Evolutionary conservation across 2,888 invertebrate species (phyloP).

Genomic region (Helleia helle): DNA sequence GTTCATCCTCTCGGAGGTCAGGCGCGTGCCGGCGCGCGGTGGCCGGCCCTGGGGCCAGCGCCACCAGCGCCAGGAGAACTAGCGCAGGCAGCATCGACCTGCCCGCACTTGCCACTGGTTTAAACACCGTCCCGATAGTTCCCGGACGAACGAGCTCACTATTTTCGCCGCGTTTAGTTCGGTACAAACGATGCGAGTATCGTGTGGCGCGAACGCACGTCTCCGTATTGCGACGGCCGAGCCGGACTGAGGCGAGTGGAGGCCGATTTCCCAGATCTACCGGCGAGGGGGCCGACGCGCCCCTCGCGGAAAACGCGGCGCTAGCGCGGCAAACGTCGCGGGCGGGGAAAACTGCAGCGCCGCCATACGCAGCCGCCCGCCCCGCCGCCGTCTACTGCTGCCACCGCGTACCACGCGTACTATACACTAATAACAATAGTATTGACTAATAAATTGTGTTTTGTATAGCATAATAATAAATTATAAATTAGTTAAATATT

Average conservation of each 20-base stretch:
- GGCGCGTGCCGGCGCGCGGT: slow-evolving; percentile 75
- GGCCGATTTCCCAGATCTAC: slow-evolving; percentile 62
- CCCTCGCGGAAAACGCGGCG: slow-evolving; percentile 63
- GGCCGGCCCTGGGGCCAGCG: slow-evolving; percentile 45
- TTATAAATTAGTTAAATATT: too few species aligned
- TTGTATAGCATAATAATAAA: too few species aligned
- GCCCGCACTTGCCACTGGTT: slow-evolving; percentile 36
- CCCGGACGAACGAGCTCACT: slow-evolving; percentile 64
- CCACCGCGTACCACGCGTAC: slow-evolving; percentile 38
- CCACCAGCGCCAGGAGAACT: slow-evolving; percentile 49
- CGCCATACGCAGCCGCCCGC: slow-evolving; percentile 31
- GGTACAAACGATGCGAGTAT: too few species aligned
- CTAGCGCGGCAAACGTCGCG: slow-evolving; percentile 40
- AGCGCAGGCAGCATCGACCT: slow-evolving; percentile 54
- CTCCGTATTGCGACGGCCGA: slow-evolving; percentile 61
- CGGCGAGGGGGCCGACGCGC: slow-evolving; percentile 60
- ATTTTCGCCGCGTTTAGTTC: slow-evolving; percentile 63
- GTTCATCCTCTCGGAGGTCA: slow-evolving; percentile 78
- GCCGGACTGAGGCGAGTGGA: slow-evolving; percentile 64
- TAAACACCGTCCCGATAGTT: slow-evolving; percentile 38
- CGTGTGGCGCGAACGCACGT: slow-evolving; percentile 51
- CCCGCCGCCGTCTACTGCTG: slow-evolving; percentile 25
- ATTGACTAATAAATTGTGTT: too few species aligned
- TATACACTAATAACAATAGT: slow-evolving; percentile 21
- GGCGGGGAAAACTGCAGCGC: slow-evolving; percentile 62